A percentile compares a stretch with the other conserved stretches of the same genome.
These are phyloP conservation scores for Daubentonia madagascariensis DNA, from an alignment of 2,113 vertebrate species.

Conservation along the genomic window DNA sequence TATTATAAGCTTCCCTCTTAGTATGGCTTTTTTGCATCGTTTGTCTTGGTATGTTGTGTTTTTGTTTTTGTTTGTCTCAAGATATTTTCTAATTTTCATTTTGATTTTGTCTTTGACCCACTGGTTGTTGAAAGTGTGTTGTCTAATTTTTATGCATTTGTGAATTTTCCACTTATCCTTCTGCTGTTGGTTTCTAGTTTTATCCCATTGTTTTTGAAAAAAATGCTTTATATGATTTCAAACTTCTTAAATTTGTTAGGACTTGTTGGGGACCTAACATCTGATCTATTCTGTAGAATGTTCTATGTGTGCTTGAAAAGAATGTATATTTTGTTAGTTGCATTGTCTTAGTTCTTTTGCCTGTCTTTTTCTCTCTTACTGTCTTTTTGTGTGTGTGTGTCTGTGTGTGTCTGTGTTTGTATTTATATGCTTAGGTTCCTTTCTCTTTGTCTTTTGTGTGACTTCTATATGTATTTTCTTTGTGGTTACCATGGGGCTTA, in stretches of 20 bases:
- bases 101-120: neutral
- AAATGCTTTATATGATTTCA: neutral
- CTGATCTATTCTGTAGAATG: neutral
- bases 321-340: neutral
- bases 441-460: no score
- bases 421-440: no score
- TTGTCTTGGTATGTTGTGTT: neutral
- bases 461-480: no score
- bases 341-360: no score
- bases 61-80: neutral
- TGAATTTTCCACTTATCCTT: neutral
- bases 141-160: neutral
- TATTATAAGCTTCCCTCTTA: neutral
- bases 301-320: neutral
- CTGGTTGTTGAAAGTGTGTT: neutral
- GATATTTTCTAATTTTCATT: neutral
- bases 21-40: neutral
- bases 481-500: no score
- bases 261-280: neutral
- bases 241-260: neutral
- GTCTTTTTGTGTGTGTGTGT: neutral
- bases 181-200: neutral
- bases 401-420: no score
- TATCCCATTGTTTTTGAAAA: neutral
- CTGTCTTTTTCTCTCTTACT: no score